These are phyloP conservation scores for Amphiprion clarkii DNA, from an alignment of 2,797 vertebrate genomes.

Conservation along the genomic window DNA sequence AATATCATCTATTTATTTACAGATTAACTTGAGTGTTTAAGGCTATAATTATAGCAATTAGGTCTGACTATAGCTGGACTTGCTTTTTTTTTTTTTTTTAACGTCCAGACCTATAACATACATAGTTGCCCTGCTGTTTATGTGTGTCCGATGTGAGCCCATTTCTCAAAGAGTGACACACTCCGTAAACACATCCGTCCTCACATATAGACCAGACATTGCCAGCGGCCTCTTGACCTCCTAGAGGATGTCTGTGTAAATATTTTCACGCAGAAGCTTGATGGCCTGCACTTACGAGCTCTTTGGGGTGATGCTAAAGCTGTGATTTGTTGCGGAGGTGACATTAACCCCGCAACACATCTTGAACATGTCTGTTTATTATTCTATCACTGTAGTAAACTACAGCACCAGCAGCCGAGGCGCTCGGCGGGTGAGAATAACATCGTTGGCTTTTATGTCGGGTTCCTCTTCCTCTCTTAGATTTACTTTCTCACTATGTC, in stretches of 20 bases:
- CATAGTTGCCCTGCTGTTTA: constrained; percentile 47
- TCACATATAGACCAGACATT: constrained; percentile 37
- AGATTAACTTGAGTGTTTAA: constrained; percentile 1
- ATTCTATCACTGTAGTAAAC: constrained; percentile 27
- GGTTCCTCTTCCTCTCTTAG: neutral
- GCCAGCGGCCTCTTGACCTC: constrained; percentile 36
- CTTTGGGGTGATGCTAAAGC: constrained; percentile 26
- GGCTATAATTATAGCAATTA: constrained; percentile 19
- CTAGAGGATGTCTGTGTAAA: constrained; percentile 55
- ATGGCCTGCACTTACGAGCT: constrained; percentile 37
- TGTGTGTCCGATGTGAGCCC: constrained; percentile 43
- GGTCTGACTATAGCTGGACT: neutral
- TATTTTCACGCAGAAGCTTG: constrained; percentile 56
- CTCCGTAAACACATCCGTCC: constrained; percentile 60
- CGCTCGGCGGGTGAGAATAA: constrained; percentile 30
- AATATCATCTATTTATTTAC: constrained; percentile 48
- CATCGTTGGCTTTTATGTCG: constrained; percentile 30
- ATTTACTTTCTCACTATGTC: constrained; percentile 16
- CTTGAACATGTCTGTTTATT: constrained; percentile 55
- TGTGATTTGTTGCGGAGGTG: constrained; percentile 39
- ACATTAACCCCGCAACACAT: constrained; percentile 48
- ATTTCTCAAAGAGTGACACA: constrained; percentile 57
- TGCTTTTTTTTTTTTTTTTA: neutral
- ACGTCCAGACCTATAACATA: constrained; percentile 18
- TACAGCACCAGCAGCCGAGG: constrained; percentile 2